Percentiles rank a stretch among this genome's conserved stretches.
These are phyloP conservation scores for Hemicordylus capensis DNA, from an alignment of 2,113 vertebrate genomes.

Conservation along the genomic window DNA sequence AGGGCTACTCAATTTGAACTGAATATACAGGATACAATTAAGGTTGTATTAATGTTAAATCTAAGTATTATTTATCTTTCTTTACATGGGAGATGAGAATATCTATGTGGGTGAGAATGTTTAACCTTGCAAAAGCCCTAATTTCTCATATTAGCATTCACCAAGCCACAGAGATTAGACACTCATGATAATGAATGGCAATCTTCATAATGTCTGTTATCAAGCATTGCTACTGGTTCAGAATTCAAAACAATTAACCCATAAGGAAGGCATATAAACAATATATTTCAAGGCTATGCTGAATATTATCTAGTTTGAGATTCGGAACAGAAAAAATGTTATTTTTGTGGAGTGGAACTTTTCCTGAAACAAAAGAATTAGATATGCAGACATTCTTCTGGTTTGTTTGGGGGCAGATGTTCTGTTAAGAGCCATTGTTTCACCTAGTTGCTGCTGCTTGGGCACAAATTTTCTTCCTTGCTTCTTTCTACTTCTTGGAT, in stretches of 20 bases:
- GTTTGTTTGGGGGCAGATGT: too few species aligned
- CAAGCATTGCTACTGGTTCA: not conserved
- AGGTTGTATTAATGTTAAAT: slow-evolving; percentile 1
- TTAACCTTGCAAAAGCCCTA: slow-evolving; percentile 20
- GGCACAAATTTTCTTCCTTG: not conserved
- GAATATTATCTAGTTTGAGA: not conserved
- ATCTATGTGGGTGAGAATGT: not conserved
- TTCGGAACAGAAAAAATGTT: not conserved
- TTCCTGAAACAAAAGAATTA: not conserved
- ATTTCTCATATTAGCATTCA: slow-evolving; percentile 14
- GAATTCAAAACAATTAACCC: slow-evolving; percentile 22
- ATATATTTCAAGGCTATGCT: not conserved
- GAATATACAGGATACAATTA: slow-evolving; percentile 1
- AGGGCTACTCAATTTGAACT: not conserved
- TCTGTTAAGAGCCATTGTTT: not conserved
- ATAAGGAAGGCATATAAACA: not conserved
- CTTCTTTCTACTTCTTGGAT: not conserved
- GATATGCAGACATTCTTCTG: not conserved
- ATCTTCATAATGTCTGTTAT: slow-evolving; percentile 17
- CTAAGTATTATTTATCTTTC: not conserved
- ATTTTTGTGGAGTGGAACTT: not conserved
- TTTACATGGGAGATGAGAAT: not conserved
- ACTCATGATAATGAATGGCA: slow-evolving; percentile 9
- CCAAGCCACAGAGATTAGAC: not conserved
- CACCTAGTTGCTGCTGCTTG: not conserved